phyloP scores from a whole-genome alignment of 1,140 invertebrate species.

The Drosophila nannoptera region DNA sequence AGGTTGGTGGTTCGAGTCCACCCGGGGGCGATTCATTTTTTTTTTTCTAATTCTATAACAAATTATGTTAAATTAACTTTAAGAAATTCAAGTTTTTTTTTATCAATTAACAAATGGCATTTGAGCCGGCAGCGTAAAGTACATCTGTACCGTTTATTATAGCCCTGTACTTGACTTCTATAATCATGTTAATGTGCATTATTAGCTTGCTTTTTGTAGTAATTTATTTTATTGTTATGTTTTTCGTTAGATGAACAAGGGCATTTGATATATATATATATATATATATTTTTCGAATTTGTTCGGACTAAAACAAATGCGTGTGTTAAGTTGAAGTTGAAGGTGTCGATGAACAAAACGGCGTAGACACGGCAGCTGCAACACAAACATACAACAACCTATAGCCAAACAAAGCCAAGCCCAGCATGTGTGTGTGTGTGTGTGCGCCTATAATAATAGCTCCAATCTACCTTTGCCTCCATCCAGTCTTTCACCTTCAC shows the following conservation, averaged over 20 bases:
- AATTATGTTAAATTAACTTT: slow-evolving; percentile 3
- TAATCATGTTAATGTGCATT: slow-evolving; percentile 57
- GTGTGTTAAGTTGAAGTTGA: slow-evolving; percentile 73
- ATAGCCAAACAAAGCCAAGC: background rate
- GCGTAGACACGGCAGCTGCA: slow-evolving; percentile 45
- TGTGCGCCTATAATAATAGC: slow-evolving; percentile 47
- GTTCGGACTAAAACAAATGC: slow-evolving; percentile 57
- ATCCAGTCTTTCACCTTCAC: slow-evolving; percentile 61
- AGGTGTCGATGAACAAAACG: slow-evolving; percentile 69
- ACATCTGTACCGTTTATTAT: slow-evolving; percentile 11
- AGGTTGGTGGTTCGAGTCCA: slow-evolving; percentile 92
- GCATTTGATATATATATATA: slow-evolving; percentile 25
- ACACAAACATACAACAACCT: slow-evolving; percentile 1
- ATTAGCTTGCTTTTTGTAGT: slow-evolving; percentile 37
- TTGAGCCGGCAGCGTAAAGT: background rate
- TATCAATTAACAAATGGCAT: background rate
- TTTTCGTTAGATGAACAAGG: slow-evolving; percentile 61
- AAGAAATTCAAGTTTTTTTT: background rate
- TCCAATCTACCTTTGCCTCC: slow-evolving; percentile 42
- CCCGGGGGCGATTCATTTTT: slow-evolving; percentile 84
- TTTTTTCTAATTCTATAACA: background rate
- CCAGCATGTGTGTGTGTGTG: slow-evolving; percentile 17
- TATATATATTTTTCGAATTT: slow-evolving; percentile 31
- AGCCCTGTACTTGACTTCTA: slow-evolving; percentile 59
- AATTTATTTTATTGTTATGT: slow-evolving; percentile 44